Conservation (phyloP, 2,888 invertebrate genomes). For the Mycalesis mineus region DNA sequence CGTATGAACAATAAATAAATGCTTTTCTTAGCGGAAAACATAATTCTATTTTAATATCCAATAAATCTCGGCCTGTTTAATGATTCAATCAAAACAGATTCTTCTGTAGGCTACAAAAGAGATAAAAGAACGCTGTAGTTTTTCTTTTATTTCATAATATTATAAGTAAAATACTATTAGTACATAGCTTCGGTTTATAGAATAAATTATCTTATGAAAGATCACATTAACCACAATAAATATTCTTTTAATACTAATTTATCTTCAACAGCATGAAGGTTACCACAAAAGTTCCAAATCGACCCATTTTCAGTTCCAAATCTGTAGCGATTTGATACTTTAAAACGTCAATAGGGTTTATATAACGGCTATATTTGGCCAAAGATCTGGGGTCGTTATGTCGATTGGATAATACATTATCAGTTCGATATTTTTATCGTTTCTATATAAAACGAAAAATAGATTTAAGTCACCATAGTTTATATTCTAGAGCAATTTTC, state of each 20-base stretch:
- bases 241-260: not conserved
- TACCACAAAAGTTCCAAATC: slow-evolving; percentile 1
- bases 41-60: too few relatives aligned
- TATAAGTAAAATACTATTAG: too few relatives aligned
- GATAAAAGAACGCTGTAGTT: too few relatives aligned
- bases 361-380: slow-evolving; percentile 3
- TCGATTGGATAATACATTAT: not conserved
- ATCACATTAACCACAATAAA: not conserved
- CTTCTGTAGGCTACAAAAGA: too few relatives aligned
- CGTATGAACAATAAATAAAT: too few relatives aligned
- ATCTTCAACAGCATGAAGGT: not conserved
- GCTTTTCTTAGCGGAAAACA: too few relatives aligned
- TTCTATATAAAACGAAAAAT: too few relatives aligned
- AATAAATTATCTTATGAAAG: not conserved
- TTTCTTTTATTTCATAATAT: too few relatives aligned
- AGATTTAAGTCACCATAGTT: too few relatives aligned
- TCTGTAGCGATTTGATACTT: not conserved
- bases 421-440: not conserved
- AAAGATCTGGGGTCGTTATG: not conserved
- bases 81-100: too few relatives aligned
- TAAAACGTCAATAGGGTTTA: not conserved
- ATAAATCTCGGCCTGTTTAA: too few relatives aligned
- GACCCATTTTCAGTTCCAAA: slow-evolving; percentile 8
- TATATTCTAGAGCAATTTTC: too few relatives aligned
- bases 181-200: not conserved